Evolutionary conservation across 2,113 vertebrate species (phyloP), one percentile per base, ranked within the genome.

Genomic region (Rhea pennata): DNA sequence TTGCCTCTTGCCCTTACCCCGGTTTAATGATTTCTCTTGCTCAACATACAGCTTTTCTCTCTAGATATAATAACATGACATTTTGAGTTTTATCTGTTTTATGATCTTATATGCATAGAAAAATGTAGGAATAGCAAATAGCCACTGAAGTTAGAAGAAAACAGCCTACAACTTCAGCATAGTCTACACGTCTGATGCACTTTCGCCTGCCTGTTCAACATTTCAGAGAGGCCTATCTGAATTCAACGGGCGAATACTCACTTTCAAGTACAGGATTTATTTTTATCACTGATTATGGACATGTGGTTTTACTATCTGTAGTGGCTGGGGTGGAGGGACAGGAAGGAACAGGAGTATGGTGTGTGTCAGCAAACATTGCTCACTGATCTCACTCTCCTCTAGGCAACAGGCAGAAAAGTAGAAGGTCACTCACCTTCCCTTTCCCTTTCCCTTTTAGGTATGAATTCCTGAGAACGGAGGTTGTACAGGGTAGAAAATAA

Each of bases 401-500:
- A 93, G 85, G 87, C 93, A 97, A 71, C 79, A 88, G 78, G 72
- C 94, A 53, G 71, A 90, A 80, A 90, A 97, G 85, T 71, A 72
- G 82, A 95, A 96, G 93, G 61, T 93, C 88, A 88, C 78, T 93
- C 85, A 76, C n/a, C n/a, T n/a, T n/a, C n/a, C n/a, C n/a, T n/a
- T n/a, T n/a, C n/a, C n/a, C n/a, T 92, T 87, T 74, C 92, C 89
- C 85, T 93, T 95, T 94, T 94, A 92, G 85, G 82, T 92, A 31
- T 73, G 82, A 90, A 93, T 86, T 92, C 50, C 2, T 83, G 56
- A 42, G 87, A 72, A 93, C 0, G 5, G 81, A 88, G 84, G 40
- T n/a, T 84, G 46, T 71, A 15, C 22, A 78, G 76, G 9, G 53
- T 48, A 84, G 73, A 83, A 89, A 94, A 96, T 11, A 12, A 88